Percentiles rank a stretch among this genome's conserved stretches.
These are phyloP conservation scores for Pteropus rufus DNA, from an alignment of 2,797 vertebrate genomes.

Conservation along the genomic window DNA sequence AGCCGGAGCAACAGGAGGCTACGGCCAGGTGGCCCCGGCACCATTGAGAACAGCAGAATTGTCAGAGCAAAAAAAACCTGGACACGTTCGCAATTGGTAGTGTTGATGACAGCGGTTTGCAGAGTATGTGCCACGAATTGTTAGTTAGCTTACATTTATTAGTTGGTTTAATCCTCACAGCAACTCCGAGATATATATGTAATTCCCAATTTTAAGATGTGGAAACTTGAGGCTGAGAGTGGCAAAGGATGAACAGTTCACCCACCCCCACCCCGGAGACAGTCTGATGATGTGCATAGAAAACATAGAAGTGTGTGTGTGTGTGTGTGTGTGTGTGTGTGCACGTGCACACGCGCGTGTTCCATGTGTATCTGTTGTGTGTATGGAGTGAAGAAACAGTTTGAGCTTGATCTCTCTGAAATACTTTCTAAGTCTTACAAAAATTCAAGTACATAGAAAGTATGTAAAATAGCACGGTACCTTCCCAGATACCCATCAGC, in stretches of 20 bases:
- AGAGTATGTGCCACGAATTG: background rate
- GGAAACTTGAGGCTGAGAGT: background rate
- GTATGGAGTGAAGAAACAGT: background rate
- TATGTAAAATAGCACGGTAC: rapidly evolving
- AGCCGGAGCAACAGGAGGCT: rapidly evolving
- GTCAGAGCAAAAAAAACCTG: background rate
- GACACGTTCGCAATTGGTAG: background rate
- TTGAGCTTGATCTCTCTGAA: background rate
- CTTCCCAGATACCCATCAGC: rapidly evolving
- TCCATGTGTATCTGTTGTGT: too few species aligned
- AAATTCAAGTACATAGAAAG: rapidly evolving
- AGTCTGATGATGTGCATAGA: background rate
- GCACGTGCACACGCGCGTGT: too few species aligned
- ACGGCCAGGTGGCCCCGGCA: too few species aligned
- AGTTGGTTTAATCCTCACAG: background rate
- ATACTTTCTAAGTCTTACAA: background rate
- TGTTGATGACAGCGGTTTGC: background rate
- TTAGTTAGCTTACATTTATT: background rate
- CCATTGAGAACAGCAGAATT: rapidly evolving
- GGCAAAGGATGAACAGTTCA: rapidly evolving
- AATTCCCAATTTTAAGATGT: background rate
- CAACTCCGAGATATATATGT: background rate
- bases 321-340: rapidly evolving
- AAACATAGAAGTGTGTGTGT: background rate
- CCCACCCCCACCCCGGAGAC: background rate